Conservation (phyloP, 2,888 invertebrate genomes). For the Dexiosoma caninum region DNA sequence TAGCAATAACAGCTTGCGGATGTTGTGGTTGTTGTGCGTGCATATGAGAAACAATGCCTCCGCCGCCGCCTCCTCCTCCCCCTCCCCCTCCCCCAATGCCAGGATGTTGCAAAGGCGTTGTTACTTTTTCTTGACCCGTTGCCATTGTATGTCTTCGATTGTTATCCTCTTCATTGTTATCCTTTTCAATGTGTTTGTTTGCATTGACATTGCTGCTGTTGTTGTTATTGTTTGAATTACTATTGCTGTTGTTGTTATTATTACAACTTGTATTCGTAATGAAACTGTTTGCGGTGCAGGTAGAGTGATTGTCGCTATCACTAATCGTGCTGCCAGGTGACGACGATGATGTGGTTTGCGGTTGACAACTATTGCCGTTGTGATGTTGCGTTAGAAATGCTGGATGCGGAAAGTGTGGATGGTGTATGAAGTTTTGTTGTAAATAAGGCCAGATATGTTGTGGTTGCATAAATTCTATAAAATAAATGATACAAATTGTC, state of each 20-base stretch:
- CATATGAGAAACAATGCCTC: conserved; percentile 10
- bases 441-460: conserved; percentile 79
- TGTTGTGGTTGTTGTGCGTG: conserved; percentile 60
- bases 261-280: conserved; percentile 68
- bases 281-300: conserved; percentile 68
- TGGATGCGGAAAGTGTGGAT: conserved; percentile 77
- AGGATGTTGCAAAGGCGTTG: conserved; percentile 48
- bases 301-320: conserved; percentile 78
- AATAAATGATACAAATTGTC: background rate
- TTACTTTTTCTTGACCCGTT: conserved; percentile 67
- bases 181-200: conserved; percentile 67
- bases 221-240: conserved; percentile 69
- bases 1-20: conserved; percentile 81
- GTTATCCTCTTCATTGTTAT: conserved; percentile 65
- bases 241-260: no score
- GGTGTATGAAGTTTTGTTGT: conserved; percentile 78
- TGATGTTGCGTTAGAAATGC: conserved; percentile 76
- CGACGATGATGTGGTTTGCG: conserved; percentile 77
- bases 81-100: conserved; percentile 19
- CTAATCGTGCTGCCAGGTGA: conserved; percentile 78
- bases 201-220: conserved; percentile 69
- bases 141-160: conserved; percentile 70
- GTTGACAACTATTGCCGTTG: conserved; percentile 78
- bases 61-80: conserved; percentile 29
- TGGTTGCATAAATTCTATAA: conserved; percentile 78